Conservation (phyloP, 2,797 vertebrate genomes). For the Gorsachius magnificus region DNA sequence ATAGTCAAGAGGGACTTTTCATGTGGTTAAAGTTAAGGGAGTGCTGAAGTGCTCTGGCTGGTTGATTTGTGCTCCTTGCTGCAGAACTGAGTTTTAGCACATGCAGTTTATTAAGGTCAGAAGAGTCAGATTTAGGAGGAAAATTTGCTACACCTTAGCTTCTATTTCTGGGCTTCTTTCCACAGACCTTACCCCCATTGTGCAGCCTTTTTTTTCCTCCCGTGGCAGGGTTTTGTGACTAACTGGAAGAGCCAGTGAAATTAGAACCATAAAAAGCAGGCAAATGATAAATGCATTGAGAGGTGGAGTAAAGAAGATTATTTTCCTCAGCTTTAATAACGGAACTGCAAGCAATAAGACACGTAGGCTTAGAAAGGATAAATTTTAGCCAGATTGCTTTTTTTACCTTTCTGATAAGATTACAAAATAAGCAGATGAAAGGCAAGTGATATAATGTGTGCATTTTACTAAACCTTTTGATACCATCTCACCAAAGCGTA, state of each 20-base stretch:
- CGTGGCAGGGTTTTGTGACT: not conserved
- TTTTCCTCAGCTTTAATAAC: slow-evolving; percentile 48
- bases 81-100: not conserved
- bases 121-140: slow-evolving; percentile 2
- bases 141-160: not conserved
- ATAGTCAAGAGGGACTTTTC: slow-evolving; percentile 17
- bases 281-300: not conserved
- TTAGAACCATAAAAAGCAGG: not conserved
- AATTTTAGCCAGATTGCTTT: slow-evolving; percentile 49
- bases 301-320: slow-evolving; percentile 48
- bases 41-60: not conserved
- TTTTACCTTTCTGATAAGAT: slow-evolving; percentile 59
- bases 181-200: not conserved
- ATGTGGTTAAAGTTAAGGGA: not conserved
- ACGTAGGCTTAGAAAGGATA: slow-evolving; percentile 54
- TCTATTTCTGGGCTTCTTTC: not conserved
- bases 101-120: not conserved
- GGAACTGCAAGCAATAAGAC: slow-evolving; percentile 52
- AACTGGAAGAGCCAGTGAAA: slow-evolving; percentile 6
- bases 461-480: slow-evolving; percentile 38
- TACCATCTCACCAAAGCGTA: not conserved
- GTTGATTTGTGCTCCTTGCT: slow-evolving; percentile 13
- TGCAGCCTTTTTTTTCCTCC: not conserved
- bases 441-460: slow-evolving; percentile 19
- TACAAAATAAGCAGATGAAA: slow-evolving; percentile 61